These are phyloP conservation scores for Macropus fuliginosus DNA, from an alignment of 2,797 vertebrate genomes.

Conservation along the genomic window DNA sequence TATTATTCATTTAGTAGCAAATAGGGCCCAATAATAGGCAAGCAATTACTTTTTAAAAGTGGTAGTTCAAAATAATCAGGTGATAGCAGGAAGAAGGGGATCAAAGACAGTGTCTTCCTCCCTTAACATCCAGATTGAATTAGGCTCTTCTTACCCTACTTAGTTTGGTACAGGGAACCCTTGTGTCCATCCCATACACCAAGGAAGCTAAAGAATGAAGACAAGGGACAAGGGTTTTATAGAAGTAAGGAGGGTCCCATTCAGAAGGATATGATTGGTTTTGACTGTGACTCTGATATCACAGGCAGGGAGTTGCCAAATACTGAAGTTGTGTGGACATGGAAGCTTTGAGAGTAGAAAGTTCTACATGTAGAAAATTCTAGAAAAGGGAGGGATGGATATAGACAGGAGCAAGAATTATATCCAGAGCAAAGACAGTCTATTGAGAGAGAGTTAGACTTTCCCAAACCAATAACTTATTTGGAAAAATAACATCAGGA, in stretches of 20 bases:
- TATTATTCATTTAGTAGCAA: background rate
- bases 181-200: background rate
- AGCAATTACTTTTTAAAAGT: background rate
- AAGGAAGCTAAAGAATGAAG: background rate
- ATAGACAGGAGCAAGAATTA: background rate
- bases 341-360: background rate
- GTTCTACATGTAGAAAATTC: background rate
- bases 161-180: background rate
- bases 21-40: background rate
- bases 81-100: background rate
- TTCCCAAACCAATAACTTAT: background rate
- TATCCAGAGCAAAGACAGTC: background rate
- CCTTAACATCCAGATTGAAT: background rate
- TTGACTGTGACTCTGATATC: background rate
- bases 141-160: background rate
- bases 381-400: background rate
- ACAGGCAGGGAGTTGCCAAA: background rate
- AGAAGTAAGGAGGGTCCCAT: background rate
- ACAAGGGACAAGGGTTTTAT: background rate
- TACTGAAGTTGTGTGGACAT: background rate
- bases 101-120: background rate
- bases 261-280: background rate
- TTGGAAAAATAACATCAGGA: background rate
- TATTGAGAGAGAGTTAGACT: background rate
- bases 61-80: background rate